Evolutionary conservation across 2,113 vertebrate genomes (phyloP).

Genomic region (Plectropomus leopardus): DNA sequence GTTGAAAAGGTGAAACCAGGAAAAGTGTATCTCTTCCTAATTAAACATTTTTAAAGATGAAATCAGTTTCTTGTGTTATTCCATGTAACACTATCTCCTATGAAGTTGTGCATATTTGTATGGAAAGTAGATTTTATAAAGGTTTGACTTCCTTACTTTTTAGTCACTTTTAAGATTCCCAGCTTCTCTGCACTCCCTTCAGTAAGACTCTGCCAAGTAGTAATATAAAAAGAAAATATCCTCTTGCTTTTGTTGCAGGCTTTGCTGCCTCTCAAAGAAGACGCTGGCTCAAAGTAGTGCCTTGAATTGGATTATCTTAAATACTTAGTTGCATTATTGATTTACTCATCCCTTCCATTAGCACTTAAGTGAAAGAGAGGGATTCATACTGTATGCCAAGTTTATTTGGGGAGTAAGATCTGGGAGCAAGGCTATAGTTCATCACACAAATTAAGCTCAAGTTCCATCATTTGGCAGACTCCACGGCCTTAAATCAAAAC

Average conservation of each 20-base stretch:
- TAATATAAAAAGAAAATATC: constrained; percentile 46
- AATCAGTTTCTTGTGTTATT: neutral
- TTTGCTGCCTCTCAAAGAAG: constrained; percentile 59
- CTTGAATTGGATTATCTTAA: constrained; percentile 77
- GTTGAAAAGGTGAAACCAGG: neutral
- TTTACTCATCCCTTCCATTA: constrained; percentile 75
- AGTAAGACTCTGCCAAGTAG: constrained; percentile 50
- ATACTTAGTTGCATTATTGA: constrained; percentile 78
- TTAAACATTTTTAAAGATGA: neutral
- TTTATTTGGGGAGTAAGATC: constrained; percentile 51
- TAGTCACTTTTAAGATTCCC: constrained; percentile 31
- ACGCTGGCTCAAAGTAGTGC: constrained; percentile 55
- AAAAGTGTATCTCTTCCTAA: too few relatives aligned
- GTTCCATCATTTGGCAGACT: constrained; percentile 40
- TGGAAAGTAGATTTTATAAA: neutral
- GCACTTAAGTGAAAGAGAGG: constrained; percentile 62
- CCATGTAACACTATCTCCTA: neutral
- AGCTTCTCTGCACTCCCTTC: constrained; percentile 27
- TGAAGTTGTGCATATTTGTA: neutral
- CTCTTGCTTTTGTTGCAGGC: constrained; percentile 55
- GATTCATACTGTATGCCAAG: constrained; percentile 57
- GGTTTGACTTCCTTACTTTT: neutral
- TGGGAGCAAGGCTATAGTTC: constrained; percentile 47
- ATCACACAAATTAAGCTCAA: constrained; percentile 42
- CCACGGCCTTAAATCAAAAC: constrained; percentile 42